Evolutionary conservation across 2,888 invertebrate genomes (phyloP), one percentile per base, ranked within the genome.

Genomic region (Euphydryas editha): DNA sequence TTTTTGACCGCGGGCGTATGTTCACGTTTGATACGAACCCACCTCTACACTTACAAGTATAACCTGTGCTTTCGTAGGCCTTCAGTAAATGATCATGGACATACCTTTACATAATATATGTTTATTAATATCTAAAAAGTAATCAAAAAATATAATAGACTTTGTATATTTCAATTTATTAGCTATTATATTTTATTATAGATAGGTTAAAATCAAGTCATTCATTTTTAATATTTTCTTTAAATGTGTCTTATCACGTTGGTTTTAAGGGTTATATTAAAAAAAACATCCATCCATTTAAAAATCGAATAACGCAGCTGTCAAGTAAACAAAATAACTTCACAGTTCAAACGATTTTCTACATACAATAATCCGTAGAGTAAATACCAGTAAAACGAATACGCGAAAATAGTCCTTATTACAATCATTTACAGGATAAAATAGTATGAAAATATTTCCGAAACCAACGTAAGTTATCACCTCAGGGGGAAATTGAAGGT

Each of bases 1-100:
- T 49, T 58, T 58, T 64, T 30, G 42, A 58, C 63, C 63, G 63
- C 58, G 5, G 63, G 63, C 63, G 58, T 21, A 51, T 18, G 39
- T 59, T 51, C 42, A 42, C 49, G 30, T 51, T 46, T 24, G 46
- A 59, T 30, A 59, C 58, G 49, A 57, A 39, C 36, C n/a, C 42
- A 5, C 6, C 24, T 58, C 44, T 46, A 17, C 30, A 21, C 11
- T 59, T 59, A 24, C n/a, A 11, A 47, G 10, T 20, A 20, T 30
- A 30, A 18, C 10, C 10, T 17, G 30, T 17, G 36, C 3, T 30
- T 54, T 36, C 36, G 54, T 54, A 54, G 30, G n/a, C n/a, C 11
- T 17, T 5, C 2, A 44, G n/a, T n/a, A n/a, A n/a, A n/a, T 2
- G n/a, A 44, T 39, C 39, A 39, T 2, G 11, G 8, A 13, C 2